Evolutionary conservation across 2,797 vertebrate genomes (phyloP), one percentile per base, ranked within the genome.

Genomic region (Enteromius anoplus): DNA sequence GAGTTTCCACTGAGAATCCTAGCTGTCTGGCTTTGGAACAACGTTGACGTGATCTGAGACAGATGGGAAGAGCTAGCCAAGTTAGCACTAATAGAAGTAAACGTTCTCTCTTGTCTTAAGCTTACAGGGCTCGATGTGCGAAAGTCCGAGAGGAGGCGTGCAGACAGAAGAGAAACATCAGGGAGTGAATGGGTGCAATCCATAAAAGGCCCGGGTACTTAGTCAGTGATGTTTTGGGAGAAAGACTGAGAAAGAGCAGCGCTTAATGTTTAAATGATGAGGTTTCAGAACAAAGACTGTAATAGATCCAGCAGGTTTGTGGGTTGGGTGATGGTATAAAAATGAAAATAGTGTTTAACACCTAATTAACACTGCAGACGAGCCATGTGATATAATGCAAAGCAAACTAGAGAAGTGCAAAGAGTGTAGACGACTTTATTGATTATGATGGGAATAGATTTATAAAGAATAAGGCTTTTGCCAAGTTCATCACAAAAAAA

Each of bases 171-270:
- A 82, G 69, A 80, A 78, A 75, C 72, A 85, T 55, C 64, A 76
- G 71, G n/a, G 58, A 79, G 69, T 84, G 85, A 65, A 5, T 32
- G 1, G 83, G 78, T 78, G 23, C 6, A 60, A 72, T 80, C 87
- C 87, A 83, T 86, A 87, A 86, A 88, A 84, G 81, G 84, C 69
- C 62, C 11, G 80, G 62, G 66, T 26, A 58, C 66, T 69, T 53
- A 86, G 80, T 40, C 66, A 73, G 37, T 72, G 72, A 86, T 72
- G 71, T 81, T 85, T 64, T 83, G 49, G 40, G 78, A 78, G 86
- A 60, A 42, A 72, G 69, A 58, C 45, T 55, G 78, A n/a, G 68
- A 51, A 34, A 51, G 70, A 65, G 23, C 75, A 34, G 75, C 3
- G 19, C 58, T 49, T 78, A 45, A 47, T 78, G 75, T 64, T 40